These are phyloP conservation scores for Drosophila cardini DNA, from an alignment of 1,140 invertebrate species.

Conservation along the genomic window DNA sequence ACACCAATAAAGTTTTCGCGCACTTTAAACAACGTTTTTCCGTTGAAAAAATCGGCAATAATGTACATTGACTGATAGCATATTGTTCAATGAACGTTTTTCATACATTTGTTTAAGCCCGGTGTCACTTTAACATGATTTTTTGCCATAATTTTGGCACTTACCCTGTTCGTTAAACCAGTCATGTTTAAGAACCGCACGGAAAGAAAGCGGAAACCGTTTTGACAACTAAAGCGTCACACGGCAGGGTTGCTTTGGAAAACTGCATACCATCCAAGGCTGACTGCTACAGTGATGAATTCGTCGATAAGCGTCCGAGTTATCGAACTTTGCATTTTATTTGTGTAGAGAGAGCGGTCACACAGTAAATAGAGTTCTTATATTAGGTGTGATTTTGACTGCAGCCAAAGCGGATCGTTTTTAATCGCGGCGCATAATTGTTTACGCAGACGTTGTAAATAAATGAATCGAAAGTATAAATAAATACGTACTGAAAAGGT, in stretches of 20 bases:
- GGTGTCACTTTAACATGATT: slow-evolving; percentile 23
- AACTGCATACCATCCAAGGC: slow-evolving; percentile 4
- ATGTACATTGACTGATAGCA: neutral
- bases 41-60: neutral
- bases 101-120: slow-evolving; percentile 46
- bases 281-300: slow-evolving; percentile 31
- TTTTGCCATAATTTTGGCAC: slow-evolving; percentile 60
- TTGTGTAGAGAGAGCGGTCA: neutral
- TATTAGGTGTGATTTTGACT: slow-evolving; percentile 36
- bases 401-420: slow-evolving; percentile 12
- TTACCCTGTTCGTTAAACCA: slow-evolving; percentile 88
- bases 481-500: slow-evolving; percentile 38
- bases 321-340: neutral
- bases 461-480: slow-evolving; percentile 40
- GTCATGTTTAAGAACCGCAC: slow-evolving; percentile 88
- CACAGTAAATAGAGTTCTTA: slow-evolving; percentile 15
- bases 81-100: slow-evolving; percentile 19
- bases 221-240: slow-evolving; percentile 65
- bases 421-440: slow-evolving; percentile 20
- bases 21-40: slow-evolving; percentile 35
- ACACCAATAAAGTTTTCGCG: slow-evolving; percentile 37
- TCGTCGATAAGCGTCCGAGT: neutral
- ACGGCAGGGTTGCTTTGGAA: slow-evolving; percentile 62
- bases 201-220: slow-evolving; percentile 86
- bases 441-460: slow-evolving; percentile 45